Evolutionary conservation across 2,797 vertebrate genomes (phyloP).

Genomic region (Protonibea diacanthus): DNA sequence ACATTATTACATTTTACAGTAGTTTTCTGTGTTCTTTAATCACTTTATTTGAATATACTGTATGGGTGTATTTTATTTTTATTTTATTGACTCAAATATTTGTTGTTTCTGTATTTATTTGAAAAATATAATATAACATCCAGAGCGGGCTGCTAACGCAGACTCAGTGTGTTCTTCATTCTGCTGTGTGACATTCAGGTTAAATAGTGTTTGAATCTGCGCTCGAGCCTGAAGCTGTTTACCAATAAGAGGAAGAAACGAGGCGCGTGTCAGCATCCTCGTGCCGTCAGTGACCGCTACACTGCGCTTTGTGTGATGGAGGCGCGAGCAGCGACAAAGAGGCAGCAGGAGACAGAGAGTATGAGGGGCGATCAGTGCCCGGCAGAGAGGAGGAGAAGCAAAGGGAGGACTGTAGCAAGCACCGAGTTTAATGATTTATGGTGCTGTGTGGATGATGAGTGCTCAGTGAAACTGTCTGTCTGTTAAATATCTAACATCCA

Average conservation of each 20-base stretch:
- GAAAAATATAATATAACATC: neutral
- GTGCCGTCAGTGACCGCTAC: constrained; percentile 62
- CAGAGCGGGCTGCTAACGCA: too few species aligned
- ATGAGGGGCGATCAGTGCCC: constrained; percentile 68
- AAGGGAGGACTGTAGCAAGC: neutral
- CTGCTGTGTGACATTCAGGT: too few species aligned
- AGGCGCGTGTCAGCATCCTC: constrained; percentile 51
- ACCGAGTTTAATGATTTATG: neutral
- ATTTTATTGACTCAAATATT: too few species aligned
- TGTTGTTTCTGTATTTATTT: too few species aligned
- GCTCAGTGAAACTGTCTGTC: too few species aligned
- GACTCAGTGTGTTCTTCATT: too few species aligned
- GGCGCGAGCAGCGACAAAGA: constrained; percentile 80
- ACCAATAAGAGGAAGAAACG: constrained; percentile 17
- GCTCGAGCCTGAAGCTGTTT: constrained; percentile 31
- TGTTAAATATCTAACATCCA: neutral
- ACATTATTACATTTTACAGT: too few species aligned
- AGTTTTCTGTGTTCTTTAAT: too few species aligned
- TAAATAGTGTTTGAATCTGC: constrained; percentile 5
- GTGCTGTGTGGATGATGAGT: neutral
- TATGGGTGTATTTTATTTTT: too few species aligned
- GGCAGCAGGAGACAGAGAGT: constrained; percentile 49
- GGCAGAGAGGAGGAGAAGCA: neutral
- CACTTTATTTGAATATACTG: too few species aligned
- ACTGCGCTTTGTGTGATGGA: constrained; percentile 82